Conservation (phyloP, 2,888 invertebrate genomes). For the Halocaridina rubra region DNA sequence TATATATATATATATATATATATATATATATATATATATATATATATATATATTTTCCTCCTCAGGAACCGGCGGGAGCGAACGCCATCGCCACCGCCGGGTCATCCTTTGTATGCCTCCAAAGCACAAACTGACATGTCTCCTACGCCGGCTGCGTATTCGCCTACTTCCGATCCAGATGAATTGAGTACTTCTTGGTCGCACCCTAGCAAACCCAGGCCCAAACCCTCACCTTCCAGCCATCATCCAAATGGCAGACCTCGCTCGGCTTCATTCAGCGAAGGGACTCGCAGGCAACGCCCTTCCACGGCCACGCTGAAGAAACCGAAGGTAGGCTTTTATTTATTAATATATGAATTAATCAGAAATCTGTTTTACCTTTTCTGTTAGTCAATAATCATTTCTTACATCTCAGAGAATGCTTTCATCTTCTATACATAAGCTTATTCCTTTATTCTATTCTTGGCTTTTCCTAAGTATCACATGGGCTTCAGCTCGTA, state of each 20-base stretch:
- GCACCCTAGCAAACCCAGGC: slow-evolving; percentile 1
- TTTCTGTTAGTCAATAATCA: too few relatives aligned
- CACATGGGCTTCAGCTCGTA: too few relatives aligned
- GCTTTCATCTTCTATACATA: too few relatives aligned
- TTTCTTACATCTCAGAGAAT: too few relatives aligned
- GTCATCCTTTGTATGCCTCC: slow-evolving; percentile 14
- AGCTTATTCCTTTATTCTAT: too few relatives aligned
- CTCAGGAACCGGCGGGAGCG: slow-evolving; percentile 29
- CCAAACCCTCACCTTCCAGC: background rate
- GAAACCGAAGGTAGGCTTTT: slow-evolving; percentile 62
- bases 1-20: slow-evolving; percentile 9
- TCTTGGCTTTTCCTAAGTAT: too few relatives aligned
- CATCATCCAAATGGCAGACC: background rate
- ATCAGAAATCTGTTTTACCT: too few relatives aligned
- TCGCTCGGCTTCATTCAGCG: slow-evolving; percentile 22
- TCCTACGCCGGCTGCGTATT: slow-evolving; percentile 30
- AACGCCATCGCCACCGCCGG: slow-evolving; percentile 46
- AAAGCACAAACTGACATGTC: background rate
- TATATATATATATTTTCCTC: background rate
- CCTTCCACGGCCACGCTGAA: slow-evolving; percentile 56
- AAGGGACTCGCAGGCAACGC: slow-evolving; percentile 10
- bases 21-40: background rate
- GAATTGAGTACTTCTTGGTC: slow-evolving; percentile 45
- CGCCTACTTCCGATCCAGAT: slow-evolving; percentile 40
- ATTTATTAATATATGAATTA: too few relatives aligned